Base-by-base conservation (phyloP, 2,113 vertebrate species). In the Xyliphius kryptos region DNA sequence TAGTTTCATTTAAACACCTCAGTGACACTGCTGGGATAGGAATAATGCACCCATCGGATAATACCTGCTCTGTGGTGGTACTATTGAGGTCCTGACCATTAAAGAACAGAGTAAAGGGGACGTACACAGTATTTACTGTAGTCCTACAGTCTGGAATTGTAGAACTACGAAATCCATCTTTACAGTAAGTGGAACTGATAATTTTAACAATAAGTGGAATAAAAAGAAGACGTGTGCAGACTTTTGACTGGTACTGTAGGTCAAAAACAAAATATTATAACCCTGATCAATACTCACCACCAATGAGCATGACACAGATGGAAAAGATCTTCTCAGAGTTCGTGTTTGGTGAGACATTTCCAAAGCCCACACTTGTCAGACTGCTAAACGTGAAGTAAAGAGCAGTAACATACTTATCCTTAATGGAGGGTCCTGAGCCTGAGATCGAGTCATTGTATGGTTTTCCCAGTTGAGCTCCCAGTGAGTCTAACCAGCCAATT, bases 351-450 rank as follows among this genome's bases (percentile, higher is more conserved):
- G 92, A 94, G n/a, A 94, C 88, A 0, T 93, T 94, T 19, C 92
- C 92, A 0, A 94, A 94, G 73, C 92, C 92, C 0, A 94, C 91
- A 5, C 92, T 94, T 80, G 92, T 94, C 53, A 94, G 89, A 75
- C 91, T 93, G 77, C 92, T 94, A 86, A 94, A 94, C 84, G 92
- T 94, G 85, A 94, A 94, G 86, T 94, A 94, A 10, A 94, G 90
- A 0, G 92, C 91, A 0, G 92, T 94, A 67, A 94, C 89, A 19
- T 94, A 94, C 81, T 92, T 93, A 81, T 94, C 91, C 79, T 92
- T 87, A 76, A 91, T 93, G 76, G 86, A 83, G 4, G 92, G 92
- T 6, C 92, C 92, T 0, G 62, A 77, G 0, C 70, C 81, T 2
- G 75, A 65, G 71, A 85, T 63, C 1, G 77, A 88, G 21, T 76